Evolutionary conservation across 2,888 invertebrate genomes (phyloP).

Genomic region (Encarsia formosa): DNA sequence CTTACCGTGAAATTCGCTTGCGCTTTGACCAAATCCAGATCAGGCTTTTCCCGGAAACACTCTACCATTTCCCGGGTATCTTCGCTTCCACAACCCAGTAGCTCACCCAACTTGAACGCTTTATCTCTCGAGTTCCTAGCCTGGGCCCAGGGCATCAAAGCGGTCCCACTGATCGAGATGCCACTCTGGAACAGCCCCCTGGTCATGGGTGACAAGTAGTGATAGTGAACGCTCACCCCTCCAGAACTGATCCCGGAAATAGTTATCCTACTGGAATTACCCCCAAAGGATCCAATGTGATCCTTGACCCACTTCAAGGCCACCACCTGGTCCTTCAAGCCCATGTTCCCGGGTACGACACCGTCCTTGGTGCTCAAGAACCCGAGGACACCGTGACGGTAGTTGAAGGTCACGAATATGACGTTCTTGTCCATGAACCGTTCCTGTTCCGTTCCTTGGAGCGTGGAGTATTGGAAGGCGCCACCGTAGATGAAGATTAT

Average conservation of each 20-base stretch:
- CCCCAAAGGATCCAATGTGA: not conserved
- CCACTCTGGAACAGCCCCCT: constrained; percentile 27
- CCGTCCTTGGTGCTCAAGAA: constrained; percentile 1
- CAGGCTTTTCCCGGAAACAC: not conserved
- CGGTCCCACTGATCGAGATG: not conserved
- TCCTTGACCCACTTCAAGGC: no score
- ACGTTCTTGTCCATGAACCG: constrained; percentile 35
- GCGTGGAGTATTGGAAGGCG: constrained; percentile 49
- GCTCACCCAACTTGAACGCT: not conserved
- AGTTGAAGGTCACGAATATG: not conserved
- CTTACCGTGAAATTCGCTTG: not conserved
- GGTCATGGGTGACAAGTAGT: not conserved
- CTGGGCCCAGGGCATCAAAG: not conserved
- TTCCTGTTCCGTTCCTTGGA: constrained; percentile 52
- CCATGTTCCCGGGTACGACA: constrained; percentile 1
- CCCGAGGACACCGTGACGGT: not conserved
- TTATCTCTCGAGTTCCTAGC: not conserved
- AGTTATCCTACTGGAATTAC: not conserved
- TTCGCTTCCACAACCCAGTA: not conserved
- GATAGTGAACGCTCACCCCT: no score
- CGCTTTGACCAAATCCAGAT: not conserved
- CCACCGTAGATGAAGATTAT: constrained; percentile 5
- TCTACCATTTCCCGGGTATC: not conserved
- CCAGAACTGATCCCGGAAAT: not conserved
- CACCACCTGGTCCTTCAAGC: not conserved